Conservation (phyloP, 2,797 vertebrate species). For the Smutsia temminckii region DNA sequence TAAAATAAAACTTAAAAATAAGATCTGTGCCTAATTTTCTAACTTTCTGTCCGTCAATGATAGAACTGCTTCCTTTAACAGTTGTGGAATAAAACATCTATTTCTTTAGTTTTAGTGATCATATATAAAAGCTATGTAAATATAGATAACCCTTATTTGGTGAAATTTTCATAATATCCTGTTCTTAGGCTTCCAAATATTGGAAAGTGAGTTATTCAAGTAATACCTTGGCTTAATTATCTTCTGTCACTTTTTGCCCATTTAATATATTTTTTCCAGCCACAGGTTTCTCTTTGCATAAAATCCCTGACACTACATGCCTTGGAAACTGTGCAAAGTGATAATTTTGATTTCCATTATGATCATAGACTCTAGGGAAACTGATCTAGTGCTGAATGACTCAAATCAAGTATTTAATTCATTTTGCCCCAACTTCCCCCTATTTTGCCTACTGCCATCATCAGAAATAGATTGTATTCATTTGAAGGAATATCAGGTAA, state of each 20-base stretch:
- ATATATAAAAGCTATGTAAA: conserved; percentile 69
- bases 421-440: background rate
- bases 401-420: conserved; percentile 36
- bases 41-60: conserved; percentile 81
- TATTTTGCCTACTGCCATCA: background rate
- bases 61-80: conserved; percentile 71
- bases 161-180: background rate
- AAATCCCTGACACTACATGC: background rate
- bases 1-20: conserved; percentile 86
- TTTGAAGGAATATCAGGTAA: conserved; percentile 39
- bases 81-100: conserved; percentile 65
- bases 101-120: conserved; percentile 45
- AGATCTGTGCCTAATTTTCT: conserved; percentile 86
- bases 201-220: background rate
- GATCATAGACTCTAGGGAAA: conserved; percentile 30
- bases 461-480: background rate
- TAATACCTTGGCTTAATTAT: background rate
- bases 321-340: background rate
- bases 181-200: background rate
- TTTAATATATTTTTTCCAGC: background rate
- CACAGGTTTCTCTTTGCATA: background rate
- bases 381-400: background rate
- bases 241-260: conserved; percentile 13
- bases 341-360: conserved; percentile 40
- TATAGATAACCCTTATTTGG: conserved; percentile 57